Evolutionary conservation across 1,140 invertebrate genomes (phyloP).

Genomic region (Papilio polyxenes): DNA sequence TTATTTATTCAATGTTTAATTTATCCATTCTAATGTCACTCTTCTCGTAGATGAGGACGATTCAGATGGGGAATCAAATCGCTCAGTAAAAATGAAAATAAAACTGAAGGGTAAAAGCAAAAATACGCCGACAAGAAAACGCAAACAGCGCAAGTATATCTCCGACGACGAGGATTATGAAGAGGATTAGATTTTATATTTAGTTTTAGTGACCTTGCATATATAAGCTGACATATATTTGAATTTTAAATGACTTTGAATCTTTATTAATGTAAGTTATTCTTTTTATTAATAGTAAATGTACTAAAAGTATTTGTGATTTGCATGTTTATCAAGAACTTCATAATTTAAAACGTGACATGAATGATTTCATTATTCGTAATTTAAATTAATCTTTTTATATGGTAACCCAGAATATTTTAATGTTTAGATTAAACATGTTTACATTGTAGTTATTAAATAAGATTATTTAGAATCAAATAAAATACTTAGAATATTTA

Average conservation of each 20-base stretch:
- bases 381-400: slow-evolving; percentile 2
- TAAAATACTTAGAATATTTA: slow-evolving; percentile 44
- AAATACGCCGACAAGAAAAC: slow-evolving; percentile 69
- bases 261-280: slow-evolving; percentile 34
- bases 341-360: slow-evolving; percentile 8
- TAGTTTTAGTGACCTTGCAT: slow-evolving; percentile 35
- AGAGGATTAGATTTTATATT: slow-evolving; percentile 65
- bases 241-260: slow-evolving; percentile 34
- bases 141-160: slow-evolving; percentile 75
- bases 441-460: slow-evolving; percentile 31
- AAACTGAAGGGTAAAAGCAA: slow-evolving; percentile 77
- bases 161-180: slow-evolving; percentile 80
- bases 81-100: slow-evolving; percentile 80
- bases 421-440: slow-evolving; percentile 20
- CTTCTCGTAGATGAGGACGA: slow-evolving; percentile 73
- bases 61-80: slow-evolving; percentile 76
- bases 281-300: slow-evolving; percentile 22
- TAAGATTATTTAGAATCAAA: slow-evolving; percentile 45
- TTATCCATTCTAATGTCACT: neutral
- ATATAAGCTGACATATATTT: neutral
- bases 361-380: slow-evolving; percentile 1
- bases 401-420: slow-evolving; percentile 37
- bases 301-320: slow-evolving; percentile 12
- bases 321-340: slow-evolving; percentile 27
- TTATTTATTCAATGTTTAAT: neutral